Evolutionary conservation across 1,140 invertebrate genomes (phyloP).

Genomic region (Drusus annulatus): DNA sequence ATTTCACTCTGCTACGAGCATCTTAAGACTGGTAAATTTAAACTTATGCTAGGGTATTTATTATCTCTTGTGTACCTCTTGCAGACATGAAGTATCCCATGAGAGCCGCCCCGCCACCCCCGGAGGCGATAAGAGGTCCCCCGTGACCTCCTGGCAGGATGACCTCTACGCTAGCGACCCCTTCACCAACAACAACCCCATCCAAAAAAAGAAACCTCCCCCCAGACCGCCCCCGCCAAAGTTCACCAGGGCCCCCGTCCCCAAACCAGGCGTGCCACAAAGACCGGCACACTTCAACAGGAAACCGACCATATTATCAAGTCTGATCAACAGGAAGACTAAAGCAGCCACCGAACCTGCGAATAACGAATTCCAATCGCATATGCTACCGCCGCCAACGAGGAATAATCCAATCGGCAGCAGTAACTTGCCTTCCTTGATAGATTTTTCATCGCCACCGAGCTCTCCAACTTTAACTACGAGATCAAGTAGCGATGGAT

Average conservation of each 20-base stretch:
- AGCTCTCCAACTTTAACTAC: slow-evolving; percentile 82
- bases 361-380: slow-evolving; percentile 47
- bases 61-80: not conserved
- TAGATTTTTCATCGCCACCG: slow-evolving; percentile 78
- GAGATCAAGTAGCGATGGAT: slow-evolving; percentile 80
- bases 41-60: not conserved
- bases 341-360: slow-evolving; percentile 50
- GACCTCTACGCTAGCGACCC: slow-evolving; percentile 67
- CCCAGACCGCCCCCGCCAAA: slow-evolving; percentile 72
- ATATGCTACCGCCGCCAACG: slow-evolving; percentile 46
- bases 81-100: slow-evolving; percentile 69
- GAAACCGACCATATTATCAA: slow-evolving; percentile 70
- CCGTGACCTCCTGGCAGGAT: slow-evolving; percentile 66
- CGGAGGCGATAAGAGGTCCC: slow-evolving; percentile 62
- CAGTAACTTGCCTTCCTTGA: slow-evolving; percentile 65
- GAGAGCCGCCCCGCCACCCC: slow-evolving; percentile 67
- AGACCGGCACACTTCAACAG: slow-evolving; percentile 69
- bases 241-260: slow-evolving; percentile 49
- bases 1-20: not conserved
- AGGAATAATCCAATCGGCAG: slow-evolving; percentile 38
- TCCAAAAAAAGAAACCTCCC: slow-evolving; percentile 70
- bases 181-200: slow-evolving; percentile 53
- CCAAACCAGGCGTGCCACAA: slow-evolving; percentile 63
- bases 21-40: not conserved
- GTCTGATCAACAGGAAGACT: slow-evolving; percentile 62